These are phyloP conservation scores for Diadema setosum DNA, from an alignment of 35 echinoderm and acorn worm species.

Conservation along the genomic window DNA sequence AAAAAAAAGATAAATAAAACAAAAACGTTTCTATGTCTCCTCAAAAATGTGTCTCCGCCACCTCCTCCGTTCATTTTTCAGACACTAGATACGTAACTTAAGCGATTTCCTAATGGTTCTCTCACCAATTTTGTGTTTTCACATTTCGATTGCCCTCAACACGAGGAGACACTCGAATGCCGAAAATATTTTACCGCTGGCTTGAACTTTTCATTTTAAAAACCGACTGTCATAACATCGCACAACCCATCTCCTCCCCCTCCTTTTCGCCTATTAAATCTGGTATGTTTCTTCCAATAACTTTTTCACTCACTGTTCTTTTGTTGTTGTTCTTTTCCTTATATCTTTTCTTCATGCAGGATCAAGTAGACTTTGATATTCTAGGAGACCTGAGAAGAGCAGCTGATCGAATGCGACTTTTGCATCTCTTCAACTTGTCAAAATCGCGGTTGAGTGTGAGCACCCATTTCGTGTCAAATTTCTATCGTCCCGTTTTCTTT, in stretches of 20 bases:
- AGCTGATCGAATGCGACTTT: not conserved
- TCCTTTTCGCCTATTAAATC: not conserved
- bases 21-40: too few species aligned
- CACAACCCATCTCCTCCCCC: not conserved
- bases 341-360: not conserved
- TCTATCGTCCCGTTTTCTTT: constrained; percentile 1
- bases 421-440: constrained; percentile 14
- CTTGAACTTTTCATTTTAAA: too few species aligned
- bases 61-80: too few species aligned
- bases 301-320: not conserved
- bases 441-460: not conserved
- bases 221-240: too few species aligned
- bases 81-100: too few species aligned
- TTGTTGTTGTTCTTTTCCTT: not conserved
- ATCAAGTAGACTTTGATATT: constrained; percentile 1
- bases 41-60: too few species aligned
- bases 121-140: too few species aligned
- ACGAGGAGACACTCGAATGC: too few species aligned
- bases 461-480: not conserved
- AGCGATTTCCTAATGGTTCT: too few species aligned
- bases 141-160: too few species aligned
- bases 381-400: constrained; percentile 9
- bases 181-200: too few species aligned
- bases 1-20: too few species aligned
- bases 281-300: not conserved